Evolutionary conservation across 2,888 invertebrate species (phyloP).

Genomic region (Hydraecia micacea): DNA sequence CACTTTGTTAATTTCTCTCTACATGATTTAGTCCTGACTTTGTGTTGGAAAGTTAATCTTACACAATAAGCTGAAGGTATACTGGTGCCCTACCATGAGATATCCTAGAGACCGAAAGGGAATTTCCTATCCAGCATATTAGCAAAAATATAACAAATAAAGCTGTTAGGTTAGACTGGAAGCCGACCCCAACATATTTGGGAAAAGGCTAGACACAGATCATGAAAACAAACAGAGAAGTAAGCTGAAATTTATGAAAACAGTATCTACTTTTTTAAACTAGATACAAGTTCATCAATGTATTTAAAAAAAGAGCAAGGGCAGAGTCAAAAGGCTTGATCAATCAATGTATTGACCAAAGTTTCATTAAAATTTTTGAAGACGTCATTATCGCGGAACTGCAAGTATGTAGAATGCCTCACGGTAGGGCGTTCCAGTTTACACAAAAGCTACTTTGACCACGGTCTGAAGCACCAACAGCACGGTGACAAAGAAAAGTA

Average conservation of each 20-base stretch:
- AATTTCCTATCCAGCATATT: conserved; percentile 3
- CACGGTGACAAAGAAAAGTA: conserved; percentile 84
- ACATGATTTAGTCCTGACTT: conserved; percentile 42
- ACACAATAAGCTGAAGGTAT: conserved; percentile 24
- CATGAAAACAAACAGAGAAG: background rate
- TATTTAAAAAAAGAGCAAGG: background rate
- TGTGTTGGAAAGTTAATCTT: conserved; percentile 44
- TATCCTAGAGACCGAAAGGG: conserved; percentile 12
- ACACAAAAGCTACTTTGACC: conserved; percentile 82
- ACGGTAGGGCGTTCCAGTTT: conserved; percentile 46
- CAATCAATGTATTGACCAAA: background rate
- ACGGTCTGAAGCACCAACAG: conserved; percentile 85
- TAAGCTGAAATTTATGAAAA: background rate
- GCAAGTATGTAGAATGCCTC: conserved; percentile 28
- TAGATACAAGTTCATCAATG: background rate
- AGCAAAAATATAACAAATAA: conserved; percentile 23
- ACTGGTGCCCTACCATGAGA: conserved; percentile 36
- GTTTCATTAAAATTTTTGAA: background rate
- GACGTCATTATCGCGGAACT: conserved; percentile 1
- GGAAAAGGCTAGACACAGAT: background rate
- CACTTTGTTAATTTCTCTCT: conserved; percentile 42
- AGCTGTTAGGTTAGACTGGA: background rate
- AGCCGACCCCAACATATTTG: background rate
- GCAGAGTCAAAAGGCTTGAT: background rate
- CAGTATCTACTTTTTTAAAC: background rate